Evolutionary conservation across 2,113 vertebrate species (phyloP).

Genomic region (Pogonocichla stellata): DNA sequence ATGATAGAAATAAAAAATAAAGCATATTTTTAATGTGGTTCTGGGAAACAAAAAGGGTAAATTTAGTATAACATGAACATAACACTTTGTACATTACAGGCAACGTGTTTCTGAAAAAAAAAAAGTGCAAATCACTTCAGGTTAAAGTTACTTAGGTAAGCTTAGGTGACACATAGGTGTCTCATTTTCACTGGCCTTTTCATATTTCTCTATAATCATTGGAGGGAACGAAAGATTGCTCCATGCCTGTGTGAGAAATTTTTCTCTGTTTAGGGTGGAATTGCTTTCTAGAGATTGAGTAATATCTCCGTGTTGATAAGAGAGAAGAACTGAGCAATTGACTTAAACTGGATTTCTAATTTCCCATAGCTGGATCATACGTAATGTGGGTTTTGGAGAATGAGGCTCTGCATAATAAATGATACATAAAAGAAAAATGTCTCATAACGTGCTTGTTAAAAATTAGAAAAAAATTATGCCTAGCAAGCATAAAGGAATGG

Average conservation of each 20-base stretch:
- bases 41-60: background rate
- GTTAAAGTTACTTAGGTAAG: background rate
- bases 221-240: background rate
- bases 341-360: background rate
- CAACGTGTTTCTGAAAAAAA: background rate
- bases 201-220: background rate
- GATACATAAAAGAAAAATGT: background rate
- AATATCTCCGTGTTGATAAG: background rate
- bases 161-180: background rate
- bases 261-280: background rate
- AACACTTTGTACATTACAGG: background rate
- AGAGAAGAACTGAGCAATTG: background rate
- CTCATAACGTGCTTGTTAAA: background rate
- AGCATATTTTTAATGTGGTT: background rate
- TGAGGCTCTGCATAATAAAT: background rate
- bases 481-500: background rate
- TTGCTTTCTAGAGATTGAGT: background rate
- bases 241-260: background rate
- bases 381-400: background rate
- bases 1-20: background rate
- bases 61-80: background rate
- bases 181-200: background rate
- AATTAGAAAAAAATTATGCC: background rate
- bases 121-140: background rate
- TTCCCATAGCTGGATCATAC: background rate